Base-by-base conservation (phyloP, 2,113 vertebrate species). In the Microtus ochrogaster region DNA sequence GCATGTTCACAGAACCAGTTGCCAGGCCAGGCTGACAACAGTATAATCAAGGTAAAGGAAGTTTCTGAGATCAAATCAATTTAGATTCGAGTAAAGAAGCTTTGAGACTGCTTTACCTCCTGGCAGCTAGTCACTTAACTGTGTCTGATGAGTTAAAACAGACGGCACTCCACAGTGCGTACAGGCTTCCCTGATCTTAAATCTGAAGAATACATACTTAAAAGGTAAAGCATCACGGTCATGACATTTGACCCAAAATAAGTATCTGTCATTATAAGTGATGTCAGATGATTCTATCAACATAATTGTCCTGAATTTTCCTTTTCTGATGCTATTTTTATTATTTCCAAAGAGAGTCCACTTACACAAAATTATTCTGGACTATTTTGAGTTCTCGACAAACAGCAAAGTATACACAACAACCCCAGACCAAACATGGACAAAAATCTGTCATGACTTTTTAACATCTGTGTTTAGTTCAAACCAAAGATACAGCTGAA, bases 401-500 rank as follows among this genome's bases (percentile, higher is more conserved):
- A 95, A 94, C 95, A 63, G 86, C 44, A 93, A 95, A 44, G 61
- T 74, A 92, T 68, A 93, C 68, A 92, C 91, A 36, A 96, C 86
- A 94, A 94, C 72, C 66, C 39, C 89, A 97, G 63, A 92, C 49
- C 84, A 89, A 84, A 92, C 79, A 95, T 22, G 52, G 36, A 95
- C 47, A 87, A 91, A 94, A 96, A 94, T 77, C 74, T 95, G 95
- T 82, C 88, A 41, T 52, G 41, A 93, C 47, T 90, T 94, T 91
- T 78, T 92, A 95, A 81, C 89, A 94, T 90, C 81, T 95, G 65
- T 72, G 30, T 84, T 97, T 96, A 94, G 92, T 94, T 91, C 58
- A 87, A 93, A 65, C n/a, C 92, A 95, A 92, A 96, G 47, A 97
- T 78, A 83, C 4, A 91, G 86, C 7, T 70, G 47, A 89, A 82